Base-by-base conservation (phyloP, 2,888 invertebrate genomes). In the Rhorus exstirpatorius region DNA sequence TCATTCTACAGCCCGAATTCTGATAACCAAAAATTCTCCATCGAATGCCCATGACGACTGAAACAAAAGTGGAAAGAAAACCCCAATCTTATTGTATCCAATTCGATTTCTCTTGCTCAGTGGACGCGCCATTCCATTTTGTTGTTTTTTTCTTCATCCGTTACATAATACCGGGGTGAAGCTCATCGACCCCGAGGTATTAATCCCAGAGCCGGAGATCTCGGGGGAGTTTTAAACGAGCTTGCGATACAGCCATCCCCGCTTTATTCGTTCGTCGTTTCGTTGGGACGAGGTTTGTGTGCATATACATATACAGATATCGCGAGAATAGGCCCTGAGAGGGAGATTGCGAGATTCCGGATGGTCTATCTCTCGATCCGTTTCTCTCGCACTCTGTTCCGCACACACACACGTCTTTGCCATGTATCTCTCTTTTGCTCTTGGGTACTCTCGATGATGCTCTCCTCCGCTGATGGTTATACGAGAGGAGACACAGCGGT, bases 271-370 rank as follows among this genome's bases (percentile, higher is more conserved):
- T 53, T 10, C 31, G 2, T 31, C 31, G 31, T 31, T 31, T 31
- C 31, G 31, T 31, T 31, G 31, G 31, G 6, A 31, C 31, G 31
- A 6, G n/a, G n/a, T n/a, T n/a, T n/a, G n/a, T n/a, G n/a, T n/a
- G n/a, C n/a, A n/a, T n/a, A n/a, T n/a, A n/a, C n/a, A n/a, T 31
- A 31, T 31, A 2, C 6, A 31, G 2, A 31, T 31, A 31, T 31
- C 31, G 31, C 61, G 41, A 38, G 53, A 75, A 80, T 55, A 44
- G 26, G 53, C 46, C 35, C 35, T 26, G 21, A 51, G 60, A 38
- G 35, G 53, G 38, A 68, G 75, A 67, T 67, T 79, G 58, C 79
- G 51, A 79, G 72, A 79, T 79, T 60, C 67, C 51, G 51, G 67
- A 31, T 49, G 49, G 24, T 31, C 65, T 65, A 71, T 79, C 68